phyloP scores from a whole-genome alignment of 2,113 vertebrate species.

The Myxocyprinus asiaticus region DNA sequence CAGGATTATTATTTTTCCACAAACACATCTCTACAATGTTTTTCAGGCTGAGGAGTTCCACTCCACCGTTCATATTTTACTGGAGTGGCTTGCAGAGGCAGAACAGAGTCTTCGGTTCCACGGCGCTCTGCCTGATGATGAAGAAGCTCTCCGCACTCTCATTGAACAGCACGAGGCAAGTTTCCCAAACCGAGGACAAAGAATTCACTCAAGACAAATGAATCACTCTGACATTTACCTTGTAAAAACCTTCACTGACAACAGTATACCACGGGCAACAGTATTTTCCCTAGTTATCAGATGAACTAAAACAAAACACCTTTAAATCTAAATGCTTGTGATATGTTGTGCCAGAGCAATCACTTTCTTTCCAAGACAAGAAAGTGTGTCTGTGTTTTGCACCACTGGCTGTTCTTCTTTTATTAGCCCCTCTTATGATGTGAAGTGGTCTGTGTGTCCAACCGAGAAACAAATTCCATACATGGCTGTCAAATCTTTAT shows the following conservation, averaged over 20 bases:
- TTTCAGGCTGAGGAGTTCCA: conserved; percentile 95
- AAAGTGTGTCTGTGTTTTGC: no score
- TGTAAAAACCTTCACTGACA: neutral
- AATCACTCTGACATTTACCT: neutral
- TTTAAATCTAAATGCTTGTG: no score
- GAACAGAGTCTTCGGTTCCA: conserved; percentile 95
- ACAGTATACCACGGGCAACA: neutral
- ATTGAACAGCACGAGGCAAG: conserved; percentile 93
- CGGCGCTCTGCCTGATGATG: conserved; percentile 91
- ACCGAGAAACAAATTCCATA: no score
- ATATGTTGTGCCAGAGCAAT: no score
- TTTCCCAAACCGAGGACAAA: neutral
- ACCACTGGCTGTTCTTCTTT: no score
- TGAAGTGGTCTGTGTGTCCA: no score
- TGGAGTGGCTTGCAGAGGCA: conserved; percentile 96
- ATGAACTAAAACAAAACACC: no score
- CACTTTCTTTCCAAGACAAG: no score
- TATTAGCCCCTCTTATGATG: no score
- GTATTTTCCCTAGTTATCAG: neutral
- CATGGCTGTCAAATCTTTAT: no score
- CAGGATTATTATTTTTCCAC: neutral
- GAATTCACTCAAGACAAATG: neutral
- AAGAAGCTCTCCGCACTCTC: conserved; percentile 84
- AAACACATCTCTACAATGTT: neutral
- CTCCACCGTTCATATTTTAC: conserved; percentile 89